phyloP scores from a whole-genome alignment of 2,797 vertebrate genomes.

The Aselliscus stoliczkanus region DNA sequence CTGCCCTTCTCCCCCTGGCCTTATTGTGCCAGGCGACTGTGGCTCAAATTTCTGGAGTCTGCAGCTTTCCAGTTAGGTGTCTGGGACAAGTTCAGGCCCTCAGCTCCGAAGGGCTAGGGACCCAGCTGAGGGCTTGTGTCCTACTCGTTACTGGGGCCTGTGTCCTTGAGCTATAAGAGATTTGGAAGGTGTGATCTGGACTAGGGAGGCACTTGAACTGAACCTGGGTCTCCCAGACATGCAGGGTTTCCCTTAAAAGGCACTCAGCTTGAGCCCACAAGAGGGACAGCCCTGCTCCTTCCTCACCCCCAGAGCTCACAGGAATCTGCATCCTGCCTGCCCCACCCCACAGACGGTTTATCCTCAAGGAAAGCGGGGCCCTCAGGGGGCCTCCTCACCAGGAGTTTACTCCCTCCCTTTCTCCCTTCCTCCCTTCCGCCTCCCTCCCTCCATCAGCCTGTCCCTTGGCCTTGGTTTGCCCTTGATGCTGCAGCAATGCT shows the following conservation, averaged over 20 bases:
- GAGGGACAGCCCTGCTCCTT: background rate
- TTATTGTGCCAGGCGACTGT: background rate
- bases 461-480: slow-evolving; percentile 86
- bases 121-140: background rate
- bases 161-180: background rate
- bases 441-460: background rate
- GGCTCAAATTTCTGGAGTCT: slow-evolving; percentile 46
- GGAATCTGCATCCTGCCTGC: background rate
- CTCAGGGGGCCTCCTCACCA: background rate
- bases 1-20: slow-evolving; percentile 36
- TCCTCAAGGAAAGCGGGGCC: background rate
- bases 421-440: background rate
- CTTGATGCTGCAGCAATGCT: slow-evolving; percentile 87
- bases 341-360: background rate
- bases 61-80: background rate
- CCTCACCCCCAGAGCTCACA: background rate
- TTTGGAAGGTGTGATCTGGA: background rate
- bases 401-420: background rate
- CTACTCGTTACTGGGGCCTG: background rate
- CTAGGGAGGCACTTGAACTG: background rate
- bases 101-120: background rate
- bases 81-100: background rate
- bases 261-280: background rate
- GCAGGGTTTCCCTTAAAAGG: background rate
- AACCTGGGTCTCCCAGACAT: background rate